Conservation (phyloP, 1,140 invertebrate species). For the Apis dorsata region DNA sequence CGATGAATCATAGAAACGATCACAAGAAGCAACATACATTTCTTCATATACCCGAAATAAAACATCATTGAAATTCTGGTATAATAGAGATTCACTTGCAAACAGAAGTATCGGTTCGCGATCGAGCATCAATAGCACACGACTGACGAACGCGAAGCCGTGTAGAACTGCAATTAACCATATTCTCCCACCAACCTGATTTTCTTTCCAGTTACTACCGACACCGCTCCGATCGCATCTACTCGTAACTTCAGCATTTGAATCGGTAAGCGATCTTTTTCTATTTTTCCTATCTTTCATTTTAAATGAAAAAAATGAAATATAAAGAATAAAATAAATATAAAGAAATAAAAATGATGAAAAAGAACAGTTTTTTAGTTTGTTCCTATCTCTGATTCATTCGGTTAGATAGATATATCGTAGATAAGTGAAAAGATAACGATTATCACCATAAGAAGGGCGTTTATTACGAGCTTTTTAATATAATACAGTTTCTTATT, state of each 20-base stretch:
- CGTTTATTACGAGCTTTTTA: neutral
- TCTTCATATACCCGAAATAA: neutral
- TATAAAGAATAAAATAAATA: neutral
- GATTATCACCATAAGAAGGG: conserved; percentile 43
- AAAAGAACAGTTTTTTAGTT: no score
- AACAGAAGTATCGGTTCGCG: conserved; percentile 25
- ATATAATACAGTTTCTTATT: neutral
- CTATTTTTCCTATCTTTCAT: neutral
- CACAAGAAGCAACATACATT: neutral
- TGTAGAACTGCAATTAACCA: conserved; percentile 25
- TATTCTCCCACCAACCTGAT: conserved; percentile 37
- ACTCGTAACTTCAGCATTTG: neutral
- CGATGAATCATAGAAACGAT: neutral
- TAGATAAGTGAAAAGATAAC: conserved; percentile 56
- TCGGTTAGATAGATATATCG: conserved; percentile 13
- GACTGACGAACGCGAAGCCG: conserved; percentile 42
- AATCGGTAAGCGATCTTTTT: neutral
- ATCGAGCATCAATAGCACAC: conserved; percentile 41
- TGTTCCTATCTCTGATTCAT: conserved; percentile 41
- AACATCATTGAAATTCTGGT: neutral
- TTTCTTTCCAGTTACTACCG: conserved; percentile 19
- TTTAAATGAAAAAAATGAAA: neutral
- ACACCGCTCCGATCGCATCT: neutral
- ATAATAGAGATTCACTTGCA: neutral
- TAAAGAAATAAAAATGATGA: no score